Conservation (phyloP, 2,113 vertebrate species). For the Leucosticte australis region DNA sequence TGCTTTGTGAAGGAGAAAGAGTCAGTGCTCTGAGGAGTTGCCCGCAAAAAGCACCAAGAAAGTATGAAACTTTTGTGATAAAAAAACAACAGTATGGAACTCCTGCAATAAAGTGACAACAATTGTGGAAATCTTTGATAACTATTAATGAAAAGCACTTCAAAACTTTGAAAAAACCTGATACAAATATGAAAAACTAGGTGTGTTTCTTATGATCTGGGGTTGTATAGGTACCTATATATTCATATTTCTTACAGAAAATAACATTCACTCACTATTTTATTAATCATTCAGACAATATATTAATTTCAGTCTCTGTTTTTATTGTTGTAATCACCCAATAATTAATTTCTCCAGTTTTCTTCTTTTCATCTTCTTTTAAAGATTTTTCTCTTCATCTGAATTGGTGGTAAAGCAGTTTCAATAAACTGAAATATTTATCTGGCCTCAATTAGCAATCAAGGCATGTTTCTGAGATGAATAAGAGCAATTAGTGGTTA, state of each 20-base stretch:
- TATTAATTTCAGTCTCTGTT: background rate
- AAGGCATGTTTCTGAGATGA: background rate
- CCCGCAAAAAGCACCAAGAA: too few relatives aligned
- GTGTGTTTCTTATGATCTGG: background rate
- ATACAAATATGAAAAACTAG: background rate
- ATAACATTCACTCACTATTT: background rate
- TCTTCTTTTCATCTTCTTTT: background rate
- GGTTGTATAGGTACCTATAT: background rate
- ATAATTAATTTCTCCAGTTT: background rate
- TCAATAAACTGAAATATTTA: background rate
- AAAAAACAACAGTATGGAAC: too few relatives aligned
- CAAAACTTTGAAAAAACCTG: background rate
- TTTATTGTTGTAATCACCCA: background rate
- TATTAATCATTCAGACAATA: background rate
- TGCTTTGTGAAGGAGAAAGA: too few relatives aligned
- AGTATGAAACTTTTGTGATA: too few relatives aligned
- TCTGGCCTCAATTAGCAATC: background rate
- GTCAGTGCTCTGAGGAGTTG: too few relatives aligned
- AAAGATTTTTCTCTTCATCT: background rate
- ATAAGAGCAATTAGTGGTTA: constrained; percentile 22
- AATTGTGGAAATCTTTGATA: background rate
- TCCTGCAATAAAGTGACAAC: too few relatives aligned
- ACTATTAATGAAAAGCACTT: background rate
- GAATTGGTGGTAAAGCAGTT: background rate
- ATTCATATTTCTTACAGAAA: background rate